phyloP scores from a whole-genome alignment of 2,888 invertebrate species.

The Cepaea hortensis region DNA sequence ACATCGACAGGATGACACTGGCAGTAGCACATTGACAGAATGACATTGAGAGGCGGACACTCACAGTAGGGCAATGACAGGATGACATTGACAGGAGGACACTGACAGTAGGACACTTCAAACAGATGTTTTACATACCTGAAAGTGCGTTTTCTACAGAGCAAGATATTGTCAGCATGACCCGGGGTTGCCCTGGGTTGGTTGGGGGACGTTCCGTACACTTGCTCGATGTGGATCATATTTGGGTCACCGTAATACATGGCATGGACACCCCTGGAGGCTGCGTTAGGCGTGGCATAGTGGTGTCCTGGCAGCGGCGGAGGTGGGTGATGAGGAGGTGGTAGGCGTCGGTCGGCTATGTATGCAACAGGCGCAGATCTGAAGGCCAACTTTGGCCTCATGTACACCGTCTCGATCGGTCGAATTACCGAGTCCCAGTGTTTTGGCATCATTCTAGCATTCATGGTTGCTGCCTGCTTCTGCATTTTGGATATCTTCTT shows the following conservation, averaged over 20 bases:
- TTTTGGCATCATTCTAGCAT: conserved; percentile 58
- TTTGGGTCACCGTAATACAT: conserved; percentile 63
- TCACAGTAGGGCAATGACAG: too few species aligned
- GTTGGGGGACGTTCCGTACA: conserved; percentile 62
- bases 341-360: conserved; percentile 59
- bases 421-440: conserved; percentile 63
- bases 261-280: conserved; percentile 6
- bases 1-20: too few species aligned
- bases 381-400: conserved; percentile 57
- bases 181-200: not conserved
- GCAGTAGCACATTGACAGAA: too few species aligned
- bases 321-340: conserved; percentile 31
- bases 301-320: conserved; percentile 32
- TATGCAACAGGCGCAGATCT: conserved; percentile 65
- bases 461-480: conserved; percentile 58
- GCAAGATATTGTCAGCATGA: not conserved
- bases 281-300: conserved; percentile 18
- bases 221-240: conserved; percentile 61
- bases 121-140: not conserved
- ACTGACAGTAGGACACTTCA: not conserved
- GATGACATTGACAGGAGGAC: too few species aligned
- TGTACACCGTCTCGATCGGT: conserved; percentile 62
- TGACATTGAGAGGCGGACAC: too few species aligned
- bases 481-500: conserved; percentile 64
- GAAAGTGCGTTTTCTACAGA: not conserved